These are phyloP conservation scores for Cheilosia grossa DNA, from an alignment of 2,888 invertebrate species.

Conservation along the genomic window DNA sequence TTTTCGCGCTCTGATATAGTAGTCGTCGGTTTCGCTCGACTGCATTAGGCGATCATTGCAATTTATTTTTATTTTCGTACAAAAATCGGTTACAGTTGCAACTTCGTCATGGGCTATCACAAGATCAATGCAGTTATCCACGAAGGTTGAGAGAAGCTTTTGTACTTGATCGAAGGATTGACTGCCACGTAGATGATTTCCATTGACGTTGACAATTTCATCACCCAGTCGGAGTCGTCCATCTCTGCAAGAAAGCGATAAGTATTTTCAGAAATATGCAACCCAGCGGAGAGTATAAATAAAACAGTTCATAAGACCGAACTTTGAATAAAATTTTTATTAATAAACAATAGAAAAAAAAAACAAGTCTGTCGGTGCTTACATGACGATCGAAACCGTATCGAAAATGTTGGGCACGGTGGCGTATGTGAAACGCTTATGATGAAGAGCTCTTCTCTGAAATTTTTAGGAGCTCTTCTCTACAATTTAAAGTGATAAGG, in stretches of 20 bases:
- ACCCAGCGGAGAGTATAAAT: background rate
- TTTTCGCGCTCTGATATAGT: constrained; percentile 77
- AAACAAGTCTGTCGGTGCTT: too few relatives aligned
- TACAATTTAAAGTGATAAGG: too few relatives aligned
- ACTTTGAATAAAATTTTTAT: too few relatives aligned
- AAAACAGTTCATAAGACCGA: too few relatives aligned
- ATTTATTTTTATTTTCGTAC: constrained; percentile 82
- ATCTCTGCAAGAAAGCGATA: constrained; percentile 85
- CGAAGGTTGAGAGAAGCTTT: constrained; percentile 83
- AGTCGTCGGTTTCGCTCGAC: constrained; percentile 36
- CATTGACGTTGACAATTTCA: constrained; percentile 95
- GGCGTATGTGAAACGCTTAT: too few relatives aligned
- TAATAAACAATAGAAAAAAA: too few relatives aligned
- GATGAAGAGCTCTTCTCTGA: too few relatives aligned
- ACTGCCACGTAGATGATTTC: constrained; percentile 90
- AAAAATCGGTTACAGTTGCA: constrained; percentile 84
- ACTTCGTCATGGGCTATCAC: constrained; percentile 88
- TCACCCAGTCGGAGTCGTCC: constrained; percentile 93
- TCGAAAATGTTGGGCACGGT: too few relatives aligned
- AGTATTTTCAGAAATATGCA: background rate
- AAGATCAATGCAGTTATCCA: constrained; percentile 84
- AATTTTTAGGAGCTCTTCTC: too few relatives aligned
- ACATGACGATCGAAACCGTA: too few relatives aligned
- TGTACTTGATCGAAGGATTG: constrained; percentile 87
- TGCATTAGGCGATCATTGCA: constrained; percentile 54